Base-by-base conservation (phyloP, 1,140 invertebrate genomes). In the Temnothorax curvispinosus region DNA sequence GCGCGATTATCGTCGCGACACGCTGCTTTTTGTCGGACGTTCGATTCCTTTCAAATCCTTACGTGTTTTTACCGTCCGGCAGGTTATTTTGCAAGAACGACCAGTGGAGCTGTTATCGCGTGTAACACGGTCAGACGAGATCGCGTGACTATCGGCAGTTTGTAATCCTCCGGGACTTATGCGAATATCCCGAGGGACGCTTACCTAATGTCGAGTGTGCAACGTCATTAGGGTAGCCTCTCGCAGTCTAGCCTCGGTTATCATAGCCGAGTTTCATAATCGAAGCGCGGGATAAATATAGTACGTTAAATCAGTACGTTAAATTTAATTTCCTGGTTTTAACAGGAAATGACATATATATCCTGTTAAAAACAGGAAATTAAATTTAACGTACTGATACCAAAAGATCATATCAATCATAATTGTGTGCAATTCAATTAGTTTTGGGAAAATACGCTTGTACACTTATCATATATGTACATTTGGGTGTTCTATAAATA, bases 131-230 rank as follows among this genome's bases (percentile, higher is more conserved):
- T 58, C 38, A 38, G 41, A n/a, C 11, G 56, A 38, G 62, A 50
- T 90, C 80, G 86, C 86, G 89, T 90, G 89, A 78, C 69, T 47
- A 18, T 4, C 52, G 44, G 15, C 74, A 77, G 44, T 90, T 82
- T 64, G 56, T n/a, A 69, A 52, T 77, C 87, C 85, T 27, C 1
- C 9, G 85, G 69, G 86, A 85, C 18, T 90, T 82, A 56, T 75
- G 80, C 62, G 80, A 87, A 75, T 80, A 8, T 86, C 89, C 89
- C 78, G 52, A 62, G 78, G 89, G 89, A 89, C 27, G 62, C 62
- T 89, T 89, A 69, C 27, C 52, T 87, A 90, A 90, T 78, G 58
- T 35, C 38, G 2, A 47, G 11, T 58, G 58, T 71, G 47, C 65
- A 72, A 27, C 38, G 56, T 90, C 89, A 90, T 84, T 64, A 85